Base-by-base conservation (phyloP, 2,113 vertebrate species). In the Jacana jacana region DNA sequence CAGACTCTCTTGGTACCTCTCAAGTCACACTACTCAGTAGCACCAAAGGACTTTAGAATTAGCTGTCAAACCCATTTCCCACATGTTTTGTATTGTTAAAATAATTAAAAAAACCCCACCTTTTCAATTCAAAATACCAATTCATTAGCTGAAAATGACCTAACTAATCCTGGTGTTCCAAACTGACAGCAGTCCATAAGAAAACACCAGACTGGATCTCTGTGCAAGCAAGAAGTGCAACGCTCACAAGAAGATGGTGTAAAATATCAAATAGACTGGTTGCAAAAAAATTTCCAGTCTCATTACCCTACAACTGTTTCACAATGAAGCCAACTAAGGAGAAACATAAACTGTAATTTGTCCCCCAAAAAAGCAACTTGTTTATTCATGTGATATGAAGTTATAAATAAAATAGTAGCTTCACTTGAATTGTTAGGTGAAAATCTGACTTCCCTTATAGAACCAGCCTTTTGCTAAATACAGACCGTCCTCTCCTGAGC, bases 401-500 rank as follows among this genome's bases (percentile, higher is more conserved):
- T 81, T 40, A 90, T 40, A 66, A 81, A 81, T 68, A 70, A 55
- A 39, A 61, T 5, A 71, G 51, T 10, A 69, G 46, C 14, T 83
- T 75, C 9, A 37, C 40, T 33, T 51, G 17, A 13, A 61, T 7
- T 7, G 5, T 19, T 23, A 80, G 17, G 40, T 73, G 44, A 75
- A 87, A 93, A 86, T 66, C 40, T 60, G 48, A 23, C 33, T 86
- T 78, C 60, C 54, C 9, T 44, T 35, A 77, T 0, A 75, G 25
- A 70, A 81, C 8, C 44, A 80, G 63, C 13, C 17, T 68, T 60
- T 31, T 33, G 30, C 17, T 86, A 68, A 92, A 81, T 3, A 64
- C 0, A 64, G 33, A 75, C 42, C 0, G 0, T 11, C 79, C 27
- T 18, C 8, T 60, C 13, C 22, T 0, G 1, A 60, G 35, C 20